phyloP scores from a whole-genome alignment of 2,113 vertebrate species.

The Alaudala cheleensis region DNA sequence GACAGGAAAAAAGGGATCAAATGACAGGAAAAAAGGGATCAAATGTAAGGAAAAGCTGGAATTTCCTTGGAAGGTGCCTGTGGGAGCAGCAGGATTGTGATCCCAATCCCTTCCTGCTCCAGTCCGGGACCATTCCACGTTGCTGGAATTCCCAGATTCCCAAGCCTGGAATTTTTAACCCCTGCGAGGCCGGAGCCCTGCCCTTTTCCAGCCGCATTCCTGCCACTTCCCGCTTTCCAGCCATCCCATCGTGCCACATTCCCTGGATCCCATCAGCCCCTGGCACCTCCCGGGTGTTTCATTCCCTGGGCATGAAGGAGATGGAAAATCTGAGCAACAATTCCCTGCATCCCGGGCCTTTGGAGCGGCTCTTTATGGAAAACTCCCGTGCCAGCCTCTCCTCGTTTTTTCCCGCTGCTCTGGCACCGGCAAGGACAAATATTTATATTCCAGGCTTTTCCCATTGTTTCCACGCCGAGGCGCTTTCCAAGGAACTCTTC shows the following conservation, averaged over 20 bases:
- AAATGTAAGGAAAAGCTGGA: background rate
- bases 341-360: slow-evolving; percentile 73
- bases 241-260: slow-evolving; percentile 32
- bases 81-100: rapidly evolving
- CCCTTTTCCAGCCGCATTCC: background rate
- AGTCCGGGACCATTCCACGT: rapidly evolving
- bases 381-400: slow-evolving; percentile 74
- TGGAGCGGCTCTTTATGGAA: slow-evolving; percentile 79
- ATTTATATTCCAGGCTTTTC: slow-evolving; percentile 78
- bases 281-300: slow-evolving; percentile 65
- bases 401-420: slow-evolving; percentile 73
- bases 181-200: background rate
- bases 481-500: slow-evolving; percentile 69
- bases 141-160: background rate
- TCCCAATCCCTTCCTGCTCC: background rate
- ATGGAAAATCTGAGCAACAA: slow-evolving; percentile 76
- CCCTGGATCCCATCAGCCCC: slow-evolving; percentile 37
- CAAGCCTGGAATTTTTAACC: background rate
- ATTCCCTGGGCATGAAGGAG: slow-evolving; percentile 74
- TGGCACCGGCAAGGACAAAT: slow-evolving; percentile 77
- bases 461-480: slow-evolving; percentile 67
- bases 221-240: background rate
- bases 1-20: background rate
- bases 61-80: background rate
- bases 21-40: background rate